Conservation (phyloP, 2,888 invertebrate species). For the Heliconius ethilla region DNA sequence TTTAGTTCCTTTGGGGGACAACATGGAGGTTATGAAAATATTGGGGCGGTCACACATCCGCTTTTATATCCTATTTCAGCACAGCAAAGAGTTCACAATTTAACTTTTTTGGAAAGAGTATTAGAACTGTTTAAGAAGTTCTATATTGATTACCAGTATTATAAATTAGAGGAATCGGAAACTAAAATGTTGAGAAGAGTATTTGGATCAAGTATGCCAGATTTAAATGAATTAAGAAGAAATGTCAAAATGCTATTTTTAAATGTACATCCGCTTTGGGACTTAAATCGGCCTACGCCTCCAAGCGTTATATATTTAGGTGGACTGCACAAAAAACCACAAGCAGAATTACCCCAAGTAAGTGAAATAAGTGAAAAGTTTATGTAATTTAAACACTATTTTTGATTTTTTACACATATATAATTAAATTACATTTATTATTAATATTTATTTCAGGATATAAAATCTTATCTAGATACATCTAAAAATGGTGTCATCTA, state of each 20-base stretch:
- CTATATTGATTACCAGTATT: background rate
- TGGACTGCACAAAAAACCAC: conserved; percentile 3
- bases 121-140: background rate
- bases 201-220: background rate
- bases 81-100: conserved; percentile 11
- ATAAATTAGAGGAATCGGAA: background rate
- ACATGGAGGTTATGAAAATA: conserved; percentile 1
- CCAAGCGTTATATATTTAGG: conserved; percentile 10
- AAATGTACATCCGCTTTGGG: conserved; percentile 12
- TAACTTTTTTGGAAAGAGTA: conserved; percentile 10
- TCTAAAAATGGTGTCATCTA: conserved; percentile 12
- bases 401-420: too few relatives aligned
- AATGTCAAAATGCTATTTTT: conserved; percentile 6
- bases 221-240: conserved; percentile 11
- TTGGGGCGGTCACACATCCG: conserved; percentile 5
- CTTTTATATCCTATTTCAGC: conserved; percentile 9
- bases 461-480: conserved; percentile 16
- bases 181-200: conserved; percentile 2
- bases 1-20: conserved; percentile 2
- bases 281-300: background rate
- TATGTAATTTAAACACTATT: background rate
- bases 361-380: too few relatives aligned
- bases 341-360: conserved; percentile 2
- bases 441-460: conserved; percentile 11
- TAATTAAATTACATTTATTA: too few relatives aligned